Base-by-base conservation (phyloP, 2,888 invertebrate genomes). In the Volucella inflata region DNA sequence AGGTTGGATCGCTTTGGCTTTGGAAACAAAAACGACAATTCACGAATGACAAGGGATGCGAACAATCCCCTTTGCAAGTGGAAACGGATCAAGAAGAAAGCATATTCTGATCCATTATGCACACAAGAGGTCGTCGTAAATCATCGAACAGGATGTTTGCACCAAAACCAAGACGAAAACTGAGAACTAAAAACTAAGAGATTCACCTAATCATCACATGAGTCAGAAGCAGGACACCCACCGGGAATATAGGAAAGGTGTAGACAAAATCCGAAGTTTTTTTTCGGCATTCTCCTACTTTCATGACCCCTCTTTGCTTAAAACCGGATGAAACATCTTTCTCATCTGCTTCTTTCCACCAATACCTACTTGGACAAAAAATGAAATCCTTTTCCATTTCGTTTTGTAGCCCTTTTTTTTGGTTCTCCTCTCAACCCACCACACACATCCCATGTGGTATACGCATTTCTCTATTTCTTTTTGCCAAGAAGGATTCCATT, bases 81-180 rank as follows among this genome's bases (percentile, higher is more conserved):
- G 3, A 38, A 42, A 50, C 21, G 60, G 14, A 59, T 30, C 30
- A 40, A 44, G 21, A 65, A 70, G 36, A 50, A 60, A 17, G 3
- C 59, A 17, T 46, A 59, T 68, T 62, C 70, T 67, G 62, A 78
- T 78, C 74, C 74, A 75, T 79, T 79, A 79, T 79, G 64, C 68
- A 84, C 74, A 79, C 74, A 70, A 68, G 48, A 83, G 70, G 74
- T 74, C 78, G 68, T 51, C 78, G 78, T 83, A 74, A 83, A 83
- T 78, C 78, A 83, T 83, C 59, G 50, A 30, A 14, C 59, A 59
- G 77, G 55, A 72, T 67, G 53, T 60, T 62, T 55, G 48, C 62
- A 72, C 17, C 60, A 62, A 51, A 72, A 40, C 60, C 38, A 70
- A 72, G 50, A 62, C 50, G 67, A 30, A 78, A 67, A 21, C 21